A percentile compares a stretch with the other conserved stretches of the same genome.
phyloP scores from a whole-genome alignment of 1,140 invertebrate genomes.

The Drosophila nigrodunni region DNA sequence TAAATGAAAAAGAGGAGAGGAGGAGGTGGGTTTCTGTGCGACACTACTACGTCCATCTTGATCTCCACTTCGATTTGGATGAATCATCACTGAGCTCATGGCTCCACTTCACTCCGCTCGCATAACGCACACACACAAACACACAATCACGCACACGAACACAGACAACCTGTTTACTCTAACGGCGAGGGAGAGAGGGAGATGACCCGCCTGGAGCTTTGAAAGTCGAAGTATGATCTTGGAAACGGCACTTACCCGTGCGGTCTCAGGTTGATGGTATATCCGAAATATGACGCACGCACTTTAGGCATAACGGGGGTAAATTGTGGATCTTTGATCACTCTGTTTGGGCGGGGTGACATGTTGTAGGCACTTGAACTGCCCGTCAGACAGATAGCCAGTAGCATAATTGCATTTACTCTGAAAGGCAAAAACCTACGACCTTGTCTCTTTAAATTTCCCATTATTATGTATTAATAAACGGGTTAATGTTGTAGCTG shows the following conservation, averaged over 20 bases:
- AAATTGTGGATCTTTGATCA: constrained; percentile 71
- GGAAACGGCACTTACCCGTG: constrained; percentile 70
- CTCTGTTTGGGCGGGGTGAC: constrained; percentile 75
- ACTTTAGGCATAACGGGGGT: constrained; percentile 69
- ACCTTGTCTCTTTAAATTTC: constrained; percentile 25
- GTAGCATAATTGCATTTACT: background rate
- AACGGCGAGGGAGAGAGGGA: constrained; percentile 25
- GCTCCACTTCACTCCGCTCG: constrained; percentile 6
- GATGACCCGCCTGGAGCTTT: constrained; percentile 14
- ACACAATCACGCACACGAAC: background rate
- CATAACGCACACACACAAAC: background rate
- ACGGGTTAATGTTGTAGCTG: constrained; percentile 27
- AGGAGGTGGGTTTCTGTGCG: background rate
- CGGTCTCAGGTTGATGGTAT: constrained; percentile 68
- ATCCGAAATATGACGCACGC: constrained; percentile 84
- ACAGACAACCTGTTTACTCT: constrained; percentile 67
- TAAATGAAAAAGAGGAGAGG: background rate
- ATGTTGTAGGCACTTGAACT: constrained; percentile 65
- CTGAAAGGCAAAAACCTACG: constrained; percentile 11
- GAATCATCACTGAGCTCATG: constrained; percentile 36
- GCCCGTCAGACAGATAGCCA: constrained; percentile 11
- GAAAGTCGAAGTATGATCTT: constrained; percentile 19
- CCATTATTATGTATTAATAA: constrained; percentile 29
- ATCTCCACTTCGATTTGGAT: constrained; percentile 31
- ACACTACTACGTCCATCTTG: background rate